phyloP scores from a whole-genome alignment of 2,888 invertebrate species.

The Terebella lapidaria region DNA sequence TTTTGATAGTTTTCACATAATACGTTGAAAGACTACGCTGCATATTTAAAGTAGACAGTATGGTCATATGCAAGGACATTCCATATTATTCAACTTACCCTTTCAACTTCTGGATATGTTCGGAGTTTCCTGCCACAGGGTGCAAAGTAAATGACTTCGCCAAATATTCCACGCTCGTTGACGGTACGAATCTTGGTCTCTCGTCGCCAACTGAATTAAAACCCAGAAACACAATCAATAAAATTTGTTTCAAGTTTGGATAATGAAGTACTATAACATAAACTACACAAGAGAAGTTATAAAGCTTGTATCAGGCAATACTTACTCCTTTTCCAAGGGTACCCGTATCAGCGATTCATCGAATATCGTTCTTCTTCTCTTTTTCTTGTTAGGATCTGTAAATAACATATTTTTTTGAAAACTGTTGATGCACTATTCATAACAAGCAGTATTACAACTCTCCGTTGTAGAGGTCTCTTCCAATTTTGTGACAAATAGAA shows the following conservation, averaged over 20 bases:
- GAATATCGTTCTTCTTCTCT: conserved; percentile 52
- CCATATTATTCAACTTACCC: conserved; percentile 4
- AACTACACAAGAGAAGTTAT: too few species aligned
- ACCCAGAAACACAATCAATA: background rate
- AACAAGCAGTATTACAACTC: too few species aligned
- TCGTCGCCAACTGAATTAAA: conserved; percentile 68
- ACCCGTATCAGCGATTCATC: conserved; percentile 63
- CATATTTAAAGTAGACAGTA: too few species aligned
- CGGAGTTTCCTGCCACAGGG: conserved; percentile 65
- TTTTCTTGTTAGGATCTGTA: conserved; percentile 10
- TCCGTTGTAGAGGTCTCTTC: too few species aligned
- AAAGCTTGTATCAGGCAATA: background rate
- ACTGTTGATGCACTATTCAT: too few species aligned
- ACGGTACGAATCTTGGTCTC: conserved; percentile 84
- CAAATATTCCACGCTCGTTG: conserved; percentile 60
- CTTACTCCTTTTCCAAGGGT: conserved; percentile 65
- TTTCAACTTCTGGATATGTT: conserved; percentile 60
- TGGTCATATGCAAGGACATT: background rate
- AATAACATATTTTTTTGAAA: too few species aligned
- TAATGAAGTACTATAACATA: too few species aligned
- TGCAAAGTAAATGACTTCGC: conserved; percentile 85
- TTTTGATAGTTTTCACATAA: too few species aligned
- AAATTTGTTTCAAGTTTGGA: too few species aligned
- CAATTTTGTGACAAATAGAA: too few species aligned
- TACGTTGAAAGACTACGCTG: too few species aligned